A percentile compares a stretch with the other conserved stretches of the same genome.
These are phyloP conservation scores for Steinernema scapterisci DNA, from an alignment of 2,888 invertebrate genomes.

Conservation along the genomic window DNA sequence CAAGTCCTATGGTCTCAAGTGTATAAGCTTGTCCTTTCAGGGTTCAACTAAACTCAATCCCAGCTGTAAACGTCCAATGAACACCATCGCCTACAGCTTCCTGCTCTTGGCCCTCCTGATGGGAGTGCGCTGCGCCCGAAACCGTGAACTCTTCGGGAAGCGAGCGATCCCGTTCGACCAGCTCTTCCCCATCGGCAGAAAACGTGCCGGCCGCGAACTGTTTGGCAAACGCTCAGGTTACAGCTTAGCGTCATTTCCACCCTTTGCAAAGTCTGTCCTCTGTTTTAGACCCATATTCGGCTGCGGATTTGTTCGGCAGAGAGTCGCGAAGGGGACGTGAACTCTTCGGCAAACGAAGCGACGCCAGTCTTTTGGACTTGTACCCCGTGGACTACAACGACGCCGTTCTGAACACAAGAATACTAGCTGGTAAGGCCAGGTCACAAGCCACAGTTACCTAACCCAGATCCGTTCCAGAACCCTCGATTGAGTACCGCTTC, in stretches of 20 bases:
- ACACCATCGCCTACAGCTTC: conserved; percentile 22
- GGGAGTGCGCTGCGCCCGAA: conserved; percentile 1
- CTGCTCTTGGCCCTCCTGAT: background rate
- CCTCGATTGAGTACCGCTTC: background rate
- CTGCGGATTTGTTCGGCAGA: background rate
- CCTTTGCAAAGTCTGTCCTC: background rate
- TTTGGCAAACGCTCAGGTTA: conserved; percentile 18
- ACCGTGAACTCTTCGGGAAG: conserved; percentile 17
- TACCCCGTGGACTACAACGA: background rate
- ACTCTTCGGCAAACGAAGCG: conserved; percentile 21
- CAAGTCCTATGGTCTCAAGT: too few species aligned
- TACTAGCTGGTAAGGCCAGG: background rate
- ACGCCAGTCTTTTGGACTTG: background rate
- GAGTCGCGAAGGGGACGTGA: conserved; percentile 7
- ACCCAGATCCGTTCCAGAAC: background rate
- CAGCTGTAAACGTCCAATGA: background rate
- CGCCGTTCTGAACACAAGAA: background rate
- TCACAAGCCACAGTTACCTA: too few species aligned
- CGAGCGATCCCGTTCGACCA: background rate
- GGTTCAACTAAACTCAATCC: background rate
- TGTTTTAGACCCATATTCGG: background rate
- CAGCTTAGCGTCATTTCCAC: too few species aligned
- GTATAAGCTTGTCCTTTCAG: too few species aligned
- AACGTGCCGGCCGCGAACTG: conserved; percentile 13
- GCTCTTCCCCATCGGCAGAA: background rate